A percentile compares a stretch with the other conserved stretches of the same genome.
phyloP scores from a whole-genome alignment of 2,113 vertebrate species.

The Pitta sordida region DNA sequence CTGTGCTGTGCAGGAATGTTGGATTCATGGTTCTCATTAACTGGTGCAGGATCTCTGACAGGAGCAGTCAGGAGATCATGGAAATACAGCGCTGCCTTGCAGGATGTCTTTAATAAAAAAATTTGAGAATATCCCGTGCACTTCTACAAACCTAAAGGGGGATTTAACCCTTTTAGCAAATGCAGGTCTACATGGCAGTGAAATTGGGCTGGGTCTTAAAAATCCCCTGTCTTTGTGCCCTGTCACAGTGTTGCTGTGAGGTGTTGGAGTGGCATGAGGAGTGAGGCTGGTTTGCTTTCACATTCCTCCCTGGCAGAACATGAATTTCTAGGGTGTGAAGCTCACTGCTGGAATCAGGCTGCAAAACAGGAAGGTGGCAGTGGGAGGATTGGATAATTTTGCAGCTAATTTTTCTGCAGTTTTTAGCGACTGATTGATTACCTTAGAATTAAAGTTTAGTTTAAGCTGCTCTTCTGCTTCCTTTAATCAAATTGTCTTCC shows the following conservation, averaged over 20 bases:
- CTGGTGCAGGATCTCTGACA: not conserved
- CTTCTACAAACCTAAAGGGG: not conserved
- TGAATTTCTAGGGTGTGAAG: not conserved
- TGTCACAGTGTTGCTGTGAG: rapidly evolving
- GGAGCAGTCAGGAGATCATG: not conserved
- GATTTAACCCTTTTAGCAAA: not conserved
- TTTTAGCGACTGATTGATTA: not conserved
- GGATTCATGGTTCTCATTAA: not conserved
- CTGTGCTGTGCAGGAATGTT: not conserved
- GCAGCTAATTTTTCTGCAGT: not conserved
- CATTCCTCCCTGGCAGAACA: not conserved
- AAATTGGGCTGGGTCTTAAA: not conserved
- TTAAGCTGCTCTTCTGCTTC: not conserved
- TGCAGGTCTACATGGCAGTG: not conserved
- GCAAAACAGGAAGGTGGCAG: not conserved
- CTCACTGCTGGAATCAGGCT: not conserved
- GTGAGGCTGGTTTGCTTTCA: not conserved
- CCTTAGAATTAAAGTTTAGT: not conserved
- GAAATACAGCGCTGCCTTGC: not conserved
- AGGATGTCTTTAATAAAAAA: not conserved
- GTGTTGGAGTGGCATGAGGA: rapidly evolving
- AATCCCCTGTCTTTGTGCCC: rapidly evolving
- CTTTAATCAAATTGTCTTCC: not conserved
- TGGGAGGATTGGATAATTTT: slow-evolving; percentile 13
- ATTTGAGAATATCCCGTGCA: rapidly evolving